These are phyloP conservation scores for Chelonia mydas DNA, from an alignment of 2,797 vertebrate species.

Conservation along the genomic window DNA sequence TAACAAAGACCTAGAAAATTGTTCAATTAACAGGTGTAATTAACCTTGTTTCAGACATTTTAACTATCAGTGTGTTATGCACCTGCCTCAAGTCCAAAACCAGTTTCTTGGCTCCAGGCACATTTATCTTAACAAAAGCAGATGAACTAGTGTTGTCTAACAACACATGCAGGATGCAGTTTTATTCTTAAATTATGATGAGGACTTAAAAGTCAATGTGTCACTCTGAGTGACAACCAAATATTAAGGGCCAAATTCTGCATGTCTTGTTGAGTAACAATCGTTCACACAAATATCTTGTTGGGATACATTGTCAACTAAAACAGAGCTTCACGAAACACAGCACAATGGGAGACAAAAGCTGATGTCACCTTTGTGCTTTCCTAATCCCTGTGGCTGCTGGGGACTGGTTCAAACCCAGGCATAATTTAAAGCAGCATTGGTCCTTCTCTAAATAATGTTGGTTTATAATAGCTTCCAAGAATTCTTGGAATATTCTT, in stretches of 20 bases:
- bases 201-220: not conserved
- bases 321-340: not conserved
- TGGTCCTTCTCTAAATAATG: too few relatives aligned
- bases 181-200: not conserved
- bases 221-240: accelerated
- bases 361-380: not conserved
- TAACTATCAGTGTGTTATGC: not conserved
- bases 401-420: not conserved
- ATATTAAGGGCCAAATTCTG: not conserved
- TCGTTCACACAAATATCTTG: not conserved
- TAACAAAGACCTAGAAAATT: conserved; percentile 33
- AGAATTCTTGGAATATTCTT: not conserved
- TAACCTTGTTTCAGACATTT: conserved; percentile 1
- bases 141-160: not conserved
- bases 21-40: not conserved
- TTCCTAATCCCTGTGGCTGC: not conserved
- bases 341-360: not conserved
- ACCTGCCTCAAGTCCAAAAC: not conserved
- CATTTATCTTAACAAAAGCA: not conserved
- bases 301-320: accelerated
- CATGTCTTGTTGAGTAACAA: accelerated
- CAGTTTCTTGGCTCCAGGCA: not conserved
- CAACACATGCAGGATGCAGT: accelerated
- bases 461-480: not conserved
- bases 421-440: not conserved